phyloP scores from a whole-genome alignment of 2,888 invertebrate species.

The Thymelicus sylvestris region DNA sequence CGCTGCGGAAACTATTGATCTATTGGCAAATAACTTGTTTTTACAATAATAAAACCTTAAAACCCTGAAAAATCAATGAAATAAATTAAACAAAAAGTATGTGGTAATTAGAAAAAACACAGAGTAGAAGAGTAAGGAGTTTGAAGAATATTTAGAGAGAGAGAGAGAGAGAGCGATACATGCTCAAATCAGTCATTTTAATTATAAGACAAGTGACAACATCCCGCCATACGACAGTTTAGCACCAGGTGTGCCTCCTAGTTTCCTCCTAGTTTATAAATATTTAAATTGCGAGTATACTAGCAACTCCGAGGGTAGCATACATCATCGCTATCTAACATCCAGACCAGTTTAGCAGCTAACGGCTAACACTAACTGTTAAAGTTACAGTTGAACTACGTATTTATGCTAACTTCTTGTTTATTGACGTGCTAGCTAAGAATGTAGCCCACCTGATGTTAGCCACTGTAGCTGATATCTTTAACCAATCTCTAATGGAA shows the following conservation, averaged over 20 bases:
- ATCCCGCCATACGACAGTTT: too few relatives aligned
- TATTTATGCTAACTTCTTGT: neutral
- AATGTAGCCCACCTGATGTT: neutral
- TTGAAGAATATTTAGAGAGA: too few relatives aligned
- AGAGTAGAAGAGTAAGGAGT: too few relatives aligned
- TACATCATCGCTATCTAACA: slow-evolving; percentile 27
- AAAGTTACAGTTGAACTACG: slow-evolving; percentile 1
- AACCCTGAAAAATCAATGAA: too few relatives aligned
- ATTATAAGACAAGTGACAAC: too few relatives aligned
- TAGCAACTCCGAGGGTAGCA: slow-evolving; percentile 15
- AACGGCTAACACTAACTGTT: slow-evolving; percentile 7
- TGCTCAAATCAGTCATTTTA: too few relatives aligned
- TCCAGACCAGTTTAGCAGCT: slow-evolving; percentile 9
- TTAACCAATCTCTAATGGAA: neutral
- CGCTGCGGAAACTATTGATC: too few relatives aligned
- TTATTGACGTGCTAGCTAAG: slow-evolving; percentile 1
- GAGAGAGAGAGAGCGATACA: too few relatives aligned
- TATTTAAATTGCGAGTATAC: slow-evolving; percentile 3
- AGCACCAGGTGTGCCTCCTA: neutral
- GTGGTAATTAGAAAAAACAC: too few relatives aligned
- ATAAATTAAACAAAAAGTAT: too few relatives aligned
- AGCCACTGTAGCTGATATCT: neutral
- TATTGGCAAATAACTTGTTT: too few relatives aligned
- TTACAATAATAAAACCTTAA: too few relatives aligned
- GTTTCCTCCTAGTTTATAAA: neutral